phyloP scores from a whole-genome alignment of 2,113 vertebrate genomes.

The Scomber japonicus region DNA sequence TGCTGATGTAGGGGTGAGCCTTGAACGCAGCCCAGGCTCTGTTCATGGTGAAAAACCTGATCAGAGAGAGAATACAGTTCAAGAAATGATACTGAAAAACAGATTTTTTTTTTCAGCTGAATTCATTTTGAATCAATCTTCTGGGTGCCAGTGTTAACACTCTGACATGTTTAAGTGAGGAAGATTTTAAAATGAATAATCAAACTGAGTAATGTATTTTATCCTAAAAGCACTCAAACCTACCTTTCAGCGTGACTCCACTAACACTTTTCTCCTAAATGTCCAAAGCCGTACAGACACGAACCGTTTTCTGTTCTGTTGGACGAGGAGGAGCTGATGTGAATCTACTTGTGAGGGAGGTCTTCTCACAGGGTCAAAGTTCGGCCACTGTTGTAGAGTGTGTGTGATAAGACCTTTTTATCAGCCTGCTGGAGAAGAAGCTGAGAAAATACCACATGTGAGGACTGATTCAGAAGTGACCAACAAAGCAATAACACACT shows the following conservation, averaged over 20 bases:
- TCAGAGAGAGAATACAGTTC: background rate
- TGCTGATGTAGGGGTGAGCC: constrained; percentile 84
- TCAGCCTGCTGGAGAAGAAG: constrained; percentile 54
- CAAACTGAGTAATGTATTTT: constrained; percentile 5
- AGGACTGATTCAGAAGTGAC: background rate
- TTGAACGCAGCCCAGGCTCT: constrained; percentile 77
- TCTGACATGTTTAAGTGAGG: background rate
- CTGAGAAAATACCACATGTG: constrained; percentile 70
- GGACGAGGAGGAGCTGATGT: constrained; percentile 31
- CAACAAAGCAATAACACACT: background rate
- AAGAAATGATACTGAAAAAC: background rate
- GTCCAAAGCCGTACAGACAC: constrained; percentile 23
- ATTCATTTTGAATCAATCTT: background rate
- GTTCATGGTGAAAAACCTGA: constrained; percentile 73
- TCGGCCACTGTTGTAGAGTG: constrained; percentile 41
- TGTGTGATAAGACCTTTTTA: constrained; percentile 71
- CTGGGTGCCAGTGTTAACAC: background rate
- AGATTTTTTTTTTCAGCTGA: background rate
- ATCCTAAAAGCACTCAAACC: constrained; percentile 16
- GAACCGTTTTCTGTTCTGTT: constrained; percentile 21
- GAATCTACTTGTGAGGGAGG: constrained; percentile 11
- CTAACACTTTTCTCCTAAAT: constrained; percentile 29
- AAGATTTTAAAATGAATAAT: constrained; percentile 1
- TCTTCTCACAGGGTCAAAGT: constrained; percentile 78
- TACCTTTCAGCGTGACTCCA: constrained; percentile 54